A percentile compares a stretch with the other conserved stretches of the same genome.
phyloP scores from a whole-genome alignment of 1,140 invertebrate species.

The Tetragnatha versicolor region DNA sequence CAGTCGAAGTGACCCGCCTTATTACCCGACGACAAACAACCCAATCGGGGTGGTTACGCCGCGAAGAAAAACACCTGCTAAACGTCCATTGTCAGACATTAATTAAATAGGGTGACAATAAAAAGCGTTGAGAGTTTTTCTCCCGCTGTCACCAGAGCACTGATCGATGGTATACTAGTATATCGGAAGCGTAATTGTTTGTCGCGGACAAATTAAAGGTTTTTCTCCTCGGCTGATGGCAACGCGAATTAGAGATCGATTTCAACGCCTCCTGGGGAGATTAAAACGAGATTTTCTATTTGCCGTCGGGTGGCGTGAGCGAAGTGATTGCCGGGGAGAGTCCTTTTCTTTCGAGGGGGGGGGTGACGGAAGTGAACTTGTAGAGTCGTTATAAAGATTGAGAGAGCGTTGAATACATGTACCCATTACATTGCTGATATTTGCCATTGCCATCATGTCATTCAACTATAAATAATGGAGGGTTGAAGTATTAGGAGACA shows the following conservation, averaged over 20 bases:
- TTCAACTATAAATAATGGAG: too few relatives aligned
- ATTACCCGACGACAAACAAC: too few relatives aligned
- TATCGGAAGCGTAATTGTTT: constrained; percentile 7
- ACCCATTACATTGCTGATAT: too few relatives aligned
- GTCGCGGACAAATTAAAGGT: not conserved
- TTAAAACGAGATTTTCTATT: constrained; percentile 27
- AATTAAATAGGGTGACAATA: constrained; percentile 40
- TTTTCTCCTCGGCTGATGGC: not conserved
- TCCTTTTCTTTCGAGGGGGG: not conserved
- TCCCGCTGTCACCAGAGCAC: too few relatives aligned
- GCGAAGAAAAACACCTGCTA: constrained; percentile 20
- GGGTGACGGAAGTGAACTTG: too few relatives aligned
- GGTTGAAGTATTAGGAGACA: too few relatives aligned
- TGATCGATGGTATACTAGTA: constrained; percentile 9
- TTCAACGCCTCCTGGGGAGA: not conserved
- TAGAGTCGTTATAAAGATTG: too few relatives aligned
- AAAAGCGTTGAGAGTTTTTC: too few relatives aligned
- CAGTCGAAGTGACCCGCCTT: too few relatives aligned
- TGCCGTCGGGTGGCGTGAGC: not conserved
- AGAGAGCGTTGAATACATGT: too few relatives aligned
- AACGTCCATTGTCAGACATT: constrained; percentile 47
- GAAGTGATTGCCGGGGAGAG: not conserved
- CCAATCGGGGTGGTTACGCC: too few relatives aligned
- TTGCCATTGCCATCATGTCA: too few relatives aligned
- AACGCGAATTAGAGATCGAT: not conserved